These are phyloP conservation scores for Brevipalpus yothersi DNA, from an alignment of 1,140 invertebrate genomes.

Conservation along the genomic window DNA sequence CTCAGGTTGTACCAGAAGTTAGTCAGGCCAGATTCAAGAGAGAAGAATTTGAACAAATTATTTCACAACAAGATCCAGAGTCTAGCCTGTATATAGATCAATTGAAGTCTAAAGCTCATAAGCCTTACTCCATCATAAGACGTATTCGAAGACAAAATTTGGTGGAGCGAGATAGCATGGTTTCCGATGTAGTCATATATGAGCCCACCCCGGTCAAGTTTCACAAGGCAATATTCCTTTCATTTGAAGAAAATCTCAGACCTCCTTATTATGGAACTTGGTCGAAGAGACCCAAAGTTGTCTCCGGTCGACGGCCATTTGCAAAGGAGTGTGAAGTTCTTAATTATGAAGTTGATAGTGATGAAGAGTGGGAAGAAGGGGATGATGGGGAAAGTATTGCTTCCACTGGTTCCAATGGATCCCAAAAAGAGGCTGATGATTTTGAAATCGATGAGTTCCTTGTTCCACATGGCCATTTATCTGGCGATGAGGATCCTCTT, in stretches of 20 bases:
- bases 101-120: neutral
- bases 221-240: neutral
- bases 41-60: neutral
- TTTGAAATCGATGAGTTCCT: constrained; percentile 1
- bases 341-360: constrained; percentile 1
- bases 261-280: neutral
- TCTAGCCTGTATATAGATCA: neutral
- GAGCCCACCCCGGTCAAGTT: neutral
- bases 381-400: neutral
- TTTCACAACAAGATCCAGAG: neutral
- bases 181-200: neutral
- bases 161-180: neutral
- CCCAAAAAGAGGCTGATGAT: neutral
- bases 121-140: neutral
- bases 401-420: neutral
- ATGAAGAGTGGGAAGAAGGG: constrained; percentile 1
- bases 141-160: neutral
- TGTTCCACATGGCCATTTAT: neutral
- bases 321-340: neutral
- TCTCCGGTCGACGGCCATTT: neutral
- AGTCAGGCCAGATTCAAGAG: neutral
- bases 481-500: neutral
- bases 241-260: neutral
- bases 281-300: neutral
- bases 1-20: neutral